Conservation (phyloP, 2,888 invertebrate species). For the Phengaris alcon region DNA sequence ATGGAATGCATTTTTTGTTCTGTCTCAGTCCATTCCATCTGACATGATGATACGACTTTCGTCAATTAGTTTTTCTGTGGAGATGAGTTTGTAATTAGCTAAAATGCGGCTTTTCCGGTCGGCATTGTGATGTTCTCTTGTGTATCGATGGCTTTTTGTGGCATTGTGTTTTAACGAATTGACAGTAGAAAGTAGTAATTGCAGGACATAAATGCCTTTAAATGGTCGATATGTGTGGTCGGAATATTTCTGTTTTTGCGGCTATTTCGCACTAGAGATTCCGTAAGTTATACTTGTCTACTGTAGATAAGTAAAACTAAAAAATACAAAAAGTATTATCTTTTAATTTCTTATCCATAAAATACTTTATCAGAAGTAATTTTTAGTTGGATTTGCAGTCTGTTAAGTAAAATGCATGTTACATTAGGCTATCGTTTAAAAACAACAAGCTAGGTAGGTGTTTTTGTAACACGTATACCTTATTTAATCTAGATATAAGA, state of each 20-base stretch:
- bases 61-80: constrained; percentile 54
- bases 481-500: too few relatives aligned
- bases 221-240: constrained; percentile 32
- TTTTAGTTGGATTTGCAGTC: too few relatives aligned
- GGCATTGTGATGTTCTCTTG: constrained; percentile 41
- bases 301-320: background rate
- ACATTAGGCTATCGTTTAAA: too few relatives aligned
- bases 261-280: background rate
- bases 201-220: constrained; percentile 36
- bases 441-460: too few relatives aligned
- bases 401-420: too few relatives aligned
- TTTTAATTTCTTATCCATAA: too few relatives aligned
- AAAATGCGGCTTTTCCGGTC: constrained; percentile 65
- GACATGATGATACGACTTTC: constrained; percentile 61
- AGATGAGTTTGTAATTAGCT: constrained; percentile 55
- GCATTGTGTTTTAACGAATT: constrained; percentile 32
- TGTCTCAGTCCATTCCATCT: constrained; percentile 50
- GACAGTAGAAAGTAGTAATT: constrained; percentile 35
- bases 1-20: constrained; percentile 44
- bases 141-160: constrained; percentile 38
- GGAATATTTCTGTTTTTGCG: constrained; percentile 11
- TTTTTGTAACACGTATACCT: too few relatives aligned
- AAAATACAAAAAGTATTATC: too few relatives aligned
- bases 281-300: background rate
- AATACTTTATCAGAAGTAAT: too few relatives aligned